phyloP scores from a whole-genome alignment of 2,113 vertebrate genomes.

The Myrmecophaga tridactyla region DNA sequence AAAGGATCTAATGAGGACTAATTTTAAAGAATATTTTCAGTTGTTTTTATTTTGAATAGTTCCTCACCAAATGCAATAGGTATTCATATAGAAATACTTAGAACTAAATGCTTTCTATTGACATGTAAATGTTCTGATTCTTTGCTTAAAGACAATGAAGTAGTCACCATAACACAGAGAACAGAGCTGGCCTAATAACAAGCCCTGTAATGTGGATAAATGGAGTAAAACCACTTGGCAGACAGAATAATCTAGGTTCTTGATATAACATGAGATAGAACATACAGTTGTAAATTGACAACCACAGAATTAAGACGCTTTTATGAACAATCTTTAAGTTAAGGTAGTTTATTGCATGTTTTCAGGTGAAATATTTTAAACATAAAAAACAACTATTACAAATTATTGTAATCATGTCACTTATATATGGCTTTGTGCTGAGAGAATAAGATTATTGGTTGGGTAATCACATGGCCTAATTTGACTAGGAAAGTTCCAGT shows the following conservation, averaged over 20 bases:
- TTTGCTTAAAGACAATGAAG: background rate
- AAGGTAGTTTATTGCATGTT: background rate
- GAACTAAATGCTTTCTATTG: background rate
- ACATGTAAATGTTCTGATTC: background rate
- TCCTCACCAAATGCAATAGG: background rate
- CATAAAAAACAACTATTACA: background rate
- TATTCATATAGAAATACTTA: background rate
- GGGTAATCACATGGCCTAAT: background rate
- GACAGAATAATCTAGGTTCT: background rate
- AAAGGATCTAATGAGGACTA: background rate
- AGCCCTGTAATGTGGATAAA: background rate
- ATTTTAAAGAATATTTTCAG: background rate
- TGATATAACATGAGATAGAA: background rate
- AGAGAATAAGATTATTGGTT: background rate
- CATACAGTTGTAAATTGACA: background rate
- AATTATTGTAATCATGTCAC: background rate
- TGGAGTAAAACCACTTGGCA: background rate
- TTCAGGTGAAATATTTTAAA: background rate
- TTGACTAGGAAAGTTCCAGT: background rate
- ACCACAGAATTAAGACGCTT: background rate
- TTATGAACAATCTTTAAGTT: background rate
- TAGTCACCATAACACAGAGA: background rate
- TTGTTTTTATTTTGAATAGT: background rate
- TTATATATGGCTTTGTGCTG: background rate
- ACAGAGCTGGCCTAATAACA: background rate